Percentiles rank a stretch among this genome's conserved stretches.
Conservation (phyloP, 53 echinoderm and acorn worm species). For the Arbacia lixula region DNA sequence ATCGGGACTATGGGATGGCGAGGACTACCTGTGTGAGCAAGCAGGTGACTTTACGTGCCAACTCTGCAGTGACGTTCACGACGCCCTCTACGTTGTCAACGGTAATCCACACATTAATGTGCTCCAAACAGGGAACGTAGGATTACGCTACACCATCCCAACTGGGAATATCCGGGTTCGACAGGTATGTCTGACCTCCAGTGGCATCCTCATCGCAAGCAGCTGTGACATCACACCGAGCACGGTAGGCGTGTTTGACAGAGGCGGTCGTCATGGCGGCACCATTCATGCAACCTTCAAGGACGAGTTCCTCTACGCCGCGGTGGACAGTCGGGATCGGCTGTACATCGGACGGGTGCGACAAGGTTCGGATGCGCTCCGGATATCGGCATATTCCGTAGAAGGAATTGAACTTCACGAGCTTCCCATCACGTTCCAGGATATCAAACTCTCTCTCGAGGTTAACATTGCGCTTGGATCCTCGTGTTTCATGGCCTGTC, state of each 20-base stretch:
- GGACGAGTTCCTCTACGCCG: not conserved
- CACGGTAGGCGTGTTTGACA: slow-evolving; percentile 6
- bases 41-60: slow-evolving; percentile 1
- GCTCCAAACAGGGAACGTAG: not conserved
- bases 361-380: not conserved
- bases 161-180: not conserved
- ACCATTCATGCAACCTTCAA: not conserved
- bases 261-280: not conserved
- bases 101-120: not conserved
- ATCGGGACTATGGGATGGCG: not conserved
- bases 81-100: not conserved
- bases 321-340: not conserved
- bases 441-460: not conserved
- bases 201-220: not conserved
- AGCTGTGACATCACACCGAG: slow-evolving; percentile 21
- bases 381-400: not conserved
- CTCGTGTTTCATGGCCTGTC: not conserved
- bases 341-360: not conserved
- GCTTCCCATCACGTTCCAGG: not conserved
- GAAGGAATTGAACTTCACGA: not conserved
- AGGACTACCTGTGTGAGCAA: too few species aligned
- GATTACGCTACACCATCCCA: not conserved
- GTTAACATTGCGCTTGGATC: not conserved
- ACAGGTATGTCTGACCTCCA: slow-evolving; percentile 6
- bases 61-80: slow-evolving; percentile 6